A percentile compares a stretch with the other conserved stretches of the same genome.
phyloP scores from a whole-genome alignment of 2,113 vertebrate species.

The Gavia stellata region DNA sequence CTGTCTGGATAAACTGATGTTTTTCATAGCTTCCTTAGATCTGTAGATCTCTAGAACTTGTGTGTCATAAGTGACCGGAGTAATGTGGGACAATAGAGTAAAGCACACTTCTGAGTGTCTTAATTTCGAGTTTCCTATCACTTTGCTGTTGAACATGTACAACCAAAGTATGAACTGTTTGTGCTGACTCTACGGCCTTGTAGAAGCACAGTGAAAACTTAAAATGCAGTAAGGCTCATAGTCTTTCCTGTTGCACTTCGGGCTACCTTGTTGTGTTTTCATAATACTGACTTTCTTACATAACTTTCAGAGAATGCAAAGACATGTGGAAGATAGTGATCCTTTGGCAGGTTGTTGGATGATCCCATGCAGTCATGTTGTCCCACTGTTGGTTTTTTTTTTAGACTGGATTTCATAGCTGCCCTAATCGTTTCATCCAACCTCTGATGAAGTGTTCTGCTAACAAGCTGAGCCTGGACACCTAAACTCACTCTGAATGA shows the following conservation, averaged over 20 bases:
- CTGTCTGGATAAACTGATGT: neutral
- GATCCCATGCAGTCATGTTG: neutral
- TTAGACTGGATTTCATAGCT: neutral
- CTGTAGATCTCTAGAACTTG: neutral
- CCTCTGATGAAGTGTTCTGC: neutral
- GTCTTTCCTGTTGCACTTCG: neutral
- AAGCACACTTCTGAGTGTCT: fast-evolving
- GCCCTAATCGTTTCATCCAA: neutral
- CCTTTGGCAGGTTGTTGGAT: neutral
- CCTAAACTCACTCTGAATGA: neutral
- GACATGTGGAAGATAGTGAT: neutral
- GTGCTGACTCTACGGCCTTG: neutral
- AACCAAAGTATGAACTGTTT: neutral
- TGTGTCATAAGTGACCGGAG: neutral
- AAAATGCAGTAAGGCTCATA: neutral
- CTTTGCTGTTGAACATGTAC: neutral
- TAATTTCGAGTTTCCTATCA: neutral
- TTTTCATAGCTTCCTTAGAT: neutral
- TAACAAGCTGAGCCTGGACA: neutral
- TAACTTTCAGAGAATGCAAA: neutral
- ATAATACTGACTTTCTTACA: neutral
- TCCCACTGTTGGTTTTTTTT: neutral
- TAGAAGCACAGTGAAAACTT: neutral
- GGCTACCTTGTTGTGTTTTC: neutral
- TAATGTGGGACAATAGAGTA: neutral